These are phyloP conservation scores for Oligia fasciuncula DNA, from an alignment of 2,888 invertebrate genomes.

Conservation along the genomic window DNA sequence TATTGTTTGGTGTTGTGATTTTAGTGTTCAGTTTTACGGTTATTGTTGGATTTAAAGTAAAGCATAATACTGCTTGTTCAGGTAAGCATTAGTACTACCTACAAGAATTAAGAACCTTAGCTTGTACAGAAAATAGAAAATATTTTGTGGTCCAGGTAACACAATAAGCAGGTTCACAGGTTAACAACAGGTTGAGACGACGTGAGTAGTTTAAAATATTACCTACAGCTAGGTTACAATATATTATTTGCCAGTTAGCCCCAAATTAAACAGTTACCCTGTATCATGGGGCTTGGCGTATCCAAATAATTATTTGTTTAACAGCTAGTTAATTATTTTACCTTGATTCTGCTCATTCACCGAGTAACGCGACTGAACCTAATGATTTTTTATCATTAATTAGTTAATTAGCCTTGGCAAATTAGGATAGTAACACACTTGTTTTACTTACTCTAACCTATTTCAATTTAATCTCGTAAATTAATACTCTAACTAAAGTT, in stretches of 20 bases:
- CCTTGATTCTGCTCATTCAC: constrained; percentile 3
- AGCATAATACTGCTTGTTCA: background rate
- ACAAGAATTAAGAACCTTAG: background rate
- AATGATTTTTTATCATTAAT: background rate
- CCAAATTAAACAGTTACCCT: background rate
- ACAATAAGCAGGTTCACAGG: background rate
- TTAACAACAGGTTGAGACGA: background rate
- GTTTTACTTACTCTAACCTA: background rate
- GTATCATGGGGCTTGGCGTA: background rate
- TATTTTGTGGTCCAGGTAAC: too few relatives aligned
- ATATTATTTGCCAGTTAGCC: background rate
- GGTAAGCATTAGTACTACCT: background rate
- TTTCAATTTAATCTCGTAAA: constrained; percentile 14
- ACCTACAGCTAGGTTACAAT: background rate
- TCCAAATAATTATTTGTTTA: background rate
- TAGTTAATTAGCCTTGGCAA: constrained; percentile 7
- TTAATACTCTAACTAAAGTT: background rate
- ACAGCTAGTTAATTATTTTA: background rate
- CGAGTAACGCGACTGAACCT: background rate
- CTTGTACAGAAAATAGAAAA: background rate
- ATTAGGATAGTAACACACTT: background rate
- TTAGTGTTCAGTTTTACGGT: background rate
- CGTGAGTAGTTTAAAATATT: background rate
- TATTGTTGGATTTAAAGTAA: background rate
- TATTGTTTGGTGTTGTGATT: constrained; percentile 13